Evolutionary conservation across 2,888 invertebrate species (phyloP).

Genomic region (Omphaloscelis lunosa): DNA sequence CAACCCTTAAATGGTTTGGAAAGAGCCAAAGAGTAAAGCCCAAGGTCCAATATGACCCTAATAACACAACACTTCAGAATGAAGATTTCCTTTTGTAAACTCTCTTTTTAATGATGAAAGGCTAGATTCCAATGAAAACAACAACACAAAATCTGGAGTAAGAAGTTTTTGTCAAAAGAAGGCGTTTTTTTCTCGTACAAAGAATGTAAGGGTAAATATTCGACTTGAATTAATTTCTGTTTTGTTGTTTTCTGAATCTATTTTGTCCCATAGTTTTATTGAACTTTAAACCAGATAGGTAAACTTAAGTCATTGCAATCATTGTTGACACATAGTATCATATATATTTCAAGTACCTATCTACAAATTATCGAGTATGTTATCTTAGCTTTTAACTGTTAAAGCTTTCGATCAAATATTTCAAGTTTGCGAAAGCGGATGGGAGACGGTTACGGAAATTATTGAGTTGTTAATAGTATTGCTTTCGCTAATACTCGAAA

Average conservation of each 20-base stretch:
- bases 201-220: neutral
- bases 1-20: neutral
- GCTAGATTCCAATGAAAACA: neutral
- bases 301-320: neutral
- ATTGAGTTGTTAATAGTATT: conserved; percentile 28
- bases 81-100: neutral
- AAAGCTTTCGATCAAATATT: conserved; percentile 19
- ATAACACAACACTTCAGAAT: neutral
- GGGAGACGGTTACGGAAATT: conserved; percentile 31
- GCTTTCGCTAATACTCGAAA: conserved; percentile 47
- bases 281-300: neutral
- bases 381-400: neutral
- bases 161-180: neutral
- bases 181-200: neutral
- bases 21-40: neutral
- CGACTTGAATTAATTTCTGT: neutral
- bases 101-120: neutral
- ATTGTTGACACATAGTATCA: neutral
- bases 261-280: no score
- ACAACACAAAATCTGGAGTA: neutral
- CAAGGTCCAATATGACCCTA: neutral
- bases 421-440: conserved; percentile 31
- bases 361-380: neutral
- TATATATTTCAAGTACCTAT: neutral
- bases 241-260: no score